Evolutionary conservation across 2,797 vertebrate species (phyloP), one percentile per base, ranked within the genome.

Genomic region (Chloroceryle inda): DNA sequence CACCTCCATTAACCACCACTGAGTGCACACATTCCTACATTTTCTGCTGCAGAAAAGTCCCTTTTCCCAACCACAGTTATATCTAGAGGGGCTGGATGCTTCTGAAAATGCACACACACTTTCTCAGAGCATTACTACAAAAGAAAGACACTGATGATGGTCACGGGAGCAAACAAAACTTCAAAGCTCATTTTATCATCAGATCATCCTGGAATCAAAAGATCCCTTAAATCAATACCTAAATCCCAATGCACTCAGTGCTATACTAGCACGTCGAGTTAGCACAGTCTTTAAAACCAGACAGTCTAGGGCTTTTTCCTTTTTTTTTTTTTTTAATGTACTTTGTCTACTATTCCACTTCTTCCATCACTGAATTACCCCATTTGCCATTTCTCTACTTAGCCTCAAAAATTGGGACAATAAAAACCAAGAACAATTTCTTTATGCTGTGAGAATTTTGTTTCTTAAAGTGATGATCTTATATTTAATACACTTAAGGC

Each of bases 61-160:
- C 45, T 55, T 84, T 67, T 8, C 26, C 24, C 58, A 86, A 20
- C 10, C 71, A 35, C 35, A n/a, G 0, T 2, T 11, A 5, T 3
- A 8, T 6, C 49, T 72, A 0, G 0, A 22, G 42, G 59, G 44
- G 22, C 33, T 50, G 40, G 44, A 9, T 18, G 22, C 13, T 56
- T 13, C 94, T 75, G 67, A 37, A 84, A 40, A 72, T 6, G 2
- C 17, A 38, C 68, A 22, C 22, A 5, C 3, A 2, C 14, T 42
- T 33, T 58, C 35, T 59, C 61, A 74, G 40, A 77, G 45, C 37
- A 42, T 6, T 40, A 9, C 52, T 31, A 1, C n/a, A 49, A 26
- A 79, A 38, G 22, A 24, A 2, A 66, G 53, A 66, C 17, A 9
- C 1, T 14, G n/a, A 35, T 59, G 63, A 42, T 11, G 10, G 35